Percentiles rank a stretch among this genome's conserved stretches.
Conservation (phyloP, 2,113 vertebrate species). For the Smithornis capensis region DNA sequence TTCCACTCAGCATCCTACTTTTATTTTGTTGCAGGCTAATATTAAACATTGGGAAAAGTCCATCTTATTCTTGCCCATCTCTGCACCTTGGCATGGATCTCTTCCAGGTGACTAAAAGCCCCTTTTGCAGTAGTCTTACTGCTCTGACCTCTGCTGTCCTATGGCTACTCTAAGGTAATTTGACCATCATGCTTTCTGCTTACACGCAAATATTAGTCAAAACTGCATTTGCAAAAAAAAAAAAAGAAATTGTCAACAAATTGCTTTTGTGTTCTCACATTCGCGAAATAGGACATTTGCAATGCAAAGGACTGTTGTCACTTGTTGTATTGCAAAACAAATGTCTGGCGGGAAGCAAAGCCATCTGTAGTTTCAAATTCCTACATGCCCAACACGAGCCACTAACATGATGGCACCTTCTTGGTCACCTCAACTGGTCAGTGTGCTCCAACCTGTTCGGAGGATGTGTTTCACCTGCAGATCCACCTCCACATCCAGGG, state of each 20-base stretch:
- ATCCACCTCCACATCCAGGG: not conserved
- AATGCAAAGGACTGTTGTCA: not conserved
- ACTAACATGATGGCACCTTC: not conserved
- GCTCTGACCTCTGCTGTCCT: not conserved
- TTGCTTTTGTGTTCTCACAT: not conserved
- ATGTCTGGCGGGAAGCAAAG: not conserved
- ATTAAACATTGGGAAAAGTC: not conserved
- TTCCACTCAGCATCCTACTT: not conserved
- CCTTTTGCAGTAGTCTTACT: not conserved
- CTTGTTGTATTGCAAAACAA: not conserved
- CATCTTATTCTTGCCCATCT: not conserved
- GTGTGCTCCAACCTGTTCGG: not conserved
- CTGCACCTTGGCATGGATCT: not conserved
- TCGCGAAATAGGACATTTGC: not conserved
- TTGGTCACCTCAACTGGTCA: not conserved
- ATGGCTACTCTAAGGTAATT: not conserved
- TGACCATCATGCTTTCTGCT: not conserved
- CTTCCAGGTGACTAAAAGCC: rapidly evolving
- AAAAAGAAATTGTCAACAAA: not conserved
- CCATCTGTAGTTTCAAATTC: not conserved
- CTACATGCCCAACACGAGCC: not conserved
- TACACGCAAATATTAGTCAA: not conserved
- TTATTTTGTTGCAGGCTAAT: not conserved
- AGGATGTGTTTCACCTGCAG: not conserved
- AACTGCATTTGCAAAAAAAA: not conserved